Percentiles rank a stretch among this genome's conserved stretches.
Evolutionary conservation across 2,888 invertebrate species (phyloP).

Genomic region (Eupithecia tripunctaria): DNA sequence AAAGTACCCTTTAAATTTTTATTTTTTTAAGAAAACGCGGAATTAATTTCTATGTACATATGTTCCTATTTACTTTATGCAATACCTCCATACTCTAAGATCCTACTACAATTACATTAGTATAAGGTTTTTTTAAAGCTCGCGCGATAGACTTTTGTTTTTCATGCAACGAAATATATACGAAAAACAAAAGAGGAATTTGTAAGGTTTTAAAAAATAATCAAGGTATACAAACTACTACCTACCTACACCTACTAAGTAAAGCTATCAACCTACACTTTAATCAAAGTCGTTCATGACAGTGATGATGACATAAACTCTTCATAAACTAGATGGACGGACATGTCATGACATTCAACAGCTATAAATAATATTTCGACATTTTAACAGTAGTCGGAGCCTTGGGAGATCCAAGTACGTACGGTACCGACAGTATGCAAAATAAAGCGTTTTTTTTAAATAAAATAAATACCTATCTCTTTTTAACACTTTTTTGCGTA

Average conservation of each 20-base stretch:
- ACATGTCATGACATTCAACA: slow-evolving; percentile 53
- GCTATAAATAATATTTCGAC: slow-evolving; percentile 56
- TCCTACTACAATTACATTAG: no score
- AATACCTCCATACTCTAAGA: no score
- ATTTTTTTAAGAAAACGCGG: no score
- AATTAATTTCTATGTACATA: no score
- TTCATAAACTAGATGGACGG: slow-evolving; percentile 39
- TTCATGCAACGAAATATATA: no score
- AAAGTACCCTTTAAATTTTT: no score
- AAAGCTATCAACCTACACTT: slow-evolving; percentile 25
- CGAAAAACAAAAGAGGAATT: no score
- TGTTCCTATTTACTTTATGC: no score
- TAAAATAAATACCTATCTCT: background rate
- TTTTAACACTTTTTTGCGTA: background rate
- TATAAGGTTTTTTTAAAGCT: no score
- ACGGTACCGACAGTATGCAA: slow-evolving; percentile 43
- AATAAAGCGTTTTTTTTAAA: no score
- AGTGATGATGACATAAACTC: slow-evolving; percentile 44
- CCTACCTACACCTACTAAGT: background rate
- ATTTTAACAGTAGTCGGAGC: slow-evolving; percentile 50
- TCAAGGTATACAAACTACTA: background rate
- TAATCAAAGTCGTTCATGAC: slow-evolving; percentile 19
- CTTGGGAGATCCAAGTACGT: slow-evolving; percentile 49
- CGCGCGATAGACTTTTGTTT: no score
- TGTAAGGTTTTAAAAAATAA: no score